These are phyloP conservation scores for Setipinna tenuifilis DNA, from an alignment of 2,797 vertebrate genomes.

Conservation along the genomic window DNA sequence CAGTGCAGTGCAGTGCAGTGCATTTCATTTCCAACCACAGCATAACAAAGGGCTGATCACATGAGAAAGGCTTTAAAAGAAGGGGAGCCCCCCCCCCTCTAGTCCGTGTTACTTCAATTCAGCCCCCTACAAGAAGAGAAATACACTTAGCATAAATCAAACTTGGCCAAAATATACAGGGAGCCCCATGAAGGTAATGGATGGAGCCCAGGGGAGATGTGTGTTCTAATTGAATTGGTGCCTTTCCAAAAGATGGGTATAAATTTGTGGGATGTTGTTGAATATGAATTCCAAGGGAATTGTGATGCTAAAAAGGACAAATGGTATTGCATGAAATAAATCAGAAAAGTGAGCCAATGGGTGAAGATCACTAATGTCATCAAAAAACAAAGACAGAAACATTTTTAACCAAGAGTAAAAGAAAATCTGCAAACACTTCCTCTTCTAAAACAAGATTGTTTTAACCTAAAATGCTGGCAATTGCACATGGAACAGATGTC, in stretches of 20 bases:
- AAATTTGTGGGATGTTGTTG: background rate
- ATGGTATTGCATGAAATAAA: background rate
- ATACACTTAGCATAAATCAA: conserved; percentile 23
- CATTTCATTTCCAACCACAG: background rate
- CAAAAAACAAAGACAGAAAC: too few species aligned
- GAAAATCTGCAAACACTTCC: too few species aligned
- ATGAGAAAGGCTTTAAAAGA: background rate
- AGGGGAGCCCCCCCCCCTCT: too few species aligned
- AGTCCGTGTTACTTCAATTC: background rate
- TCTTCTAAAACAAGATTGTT: too few species aligned
- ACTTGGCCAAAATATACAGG: conserved; percentile 10
- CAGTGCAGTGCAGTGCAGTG: background rate
- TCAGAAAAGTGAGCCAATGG: too few species aligned
- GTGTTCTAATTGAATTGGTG: conserved; percentile 15
- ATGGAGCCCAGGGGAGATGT: conserved; percentile 3
- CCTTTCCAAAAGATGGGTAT: conserved; percentile 26
- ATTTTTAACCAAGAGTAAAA: too few species aligned
- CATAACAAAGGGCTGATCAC: background rate
- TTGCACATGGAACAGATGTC: too few species aligned
- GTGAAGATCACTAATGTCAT: too few species aligned
- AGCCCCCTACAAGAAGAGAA: background rate
- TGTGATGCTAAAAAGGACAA: conserved; percentile 11
- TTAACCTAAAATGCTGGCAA: too few species aligned
- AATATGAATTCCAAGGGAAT: conserved; percentile 2
- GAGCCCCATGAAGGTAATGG: background rate